Conservation (phyloP, 2,113 vertebrate genomes). For the Prunella himalayana region DNA sequence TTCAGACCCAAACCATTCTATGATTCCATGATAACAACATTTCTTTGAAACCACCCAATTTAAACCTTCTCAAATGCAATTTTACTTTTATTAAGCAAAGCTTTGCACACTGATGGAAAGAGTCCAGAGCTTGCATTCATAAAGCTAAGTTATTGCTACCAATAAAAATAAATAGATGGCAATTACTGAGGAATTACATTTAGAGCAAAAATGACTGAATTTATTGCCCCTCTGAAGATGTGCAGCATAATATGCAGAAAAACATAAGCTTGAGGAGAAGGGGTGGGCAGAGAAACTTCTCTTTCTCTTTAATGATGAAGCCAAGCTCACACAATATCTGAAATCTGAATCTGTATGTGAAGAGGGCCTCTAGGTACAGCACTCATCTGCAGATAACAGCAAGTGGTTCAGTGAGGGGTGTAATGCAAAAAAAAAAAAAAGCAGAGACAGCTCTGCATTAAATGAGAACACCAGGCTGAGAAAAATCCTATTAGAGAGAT, state of each 20-base stretch:
- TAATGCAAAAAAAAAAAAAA: not conserved
- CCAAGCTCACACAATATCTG: not conserved
- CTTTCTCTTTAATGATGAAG: not conserved
- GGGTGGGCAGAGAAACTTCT: not conserved
- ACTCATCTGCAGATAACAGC: not conserved
- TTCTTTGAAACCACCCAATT: not conserved
- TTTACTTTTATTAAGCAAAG: not conserved
- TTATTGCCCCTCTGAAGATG: not conserved
- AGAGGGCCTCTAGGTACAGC: not conserved
- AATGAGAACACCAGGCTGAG: not conserved
- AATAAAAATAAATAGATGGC: slow-evolving; percentile 37
- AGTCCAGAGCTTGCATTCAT: not conserved
- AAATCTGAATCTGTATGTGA: not conserved
- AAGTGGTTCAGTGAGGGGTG: not conserved
- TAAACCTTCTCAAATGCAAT: not conserved
- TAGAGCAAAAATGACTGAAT: not conserved
- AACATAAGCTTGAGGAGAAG: not conserved
- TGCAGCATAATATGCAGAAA: not conserved
- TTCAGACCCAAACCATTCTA: not conserved
- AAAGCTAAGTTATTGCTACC: slow-evolving; percentile 13
- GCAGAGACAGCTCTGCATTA: not conserved
- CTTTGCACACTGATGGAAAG: not conserved
- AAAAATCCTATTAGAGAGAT: not conserved
- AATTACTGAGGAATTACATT: slow-evolving; percentile 23
- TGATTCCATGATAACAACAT: not conserved